Evolutionary conservation across 1,140 invertebrate genomes (phyloP), one percentile per base, ranked within the genome.

Genomic region (Ditylenchus dipsaci): DNA sequence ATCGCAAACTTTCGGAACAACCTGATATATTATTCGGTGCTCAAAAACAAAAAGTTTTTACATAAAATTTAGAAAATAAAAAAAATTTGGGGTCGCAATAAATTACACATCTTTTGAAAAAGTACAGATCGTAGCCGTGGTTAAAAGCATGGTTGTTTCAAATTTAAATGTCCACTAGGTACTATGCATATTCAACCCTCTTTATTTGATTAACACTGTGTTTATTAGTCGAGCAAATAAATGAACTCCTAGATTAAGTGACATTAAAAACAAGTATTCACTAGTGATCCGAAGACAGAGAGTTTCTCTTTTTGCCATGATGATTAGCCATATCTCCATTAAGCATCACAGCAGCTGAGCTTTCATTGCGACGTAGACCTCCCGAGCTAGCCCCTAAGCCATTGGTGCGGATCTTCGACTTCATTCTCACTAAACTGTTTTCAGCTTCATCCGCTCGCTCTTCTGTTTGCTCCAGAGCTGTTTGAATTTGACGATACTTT

Each of bases 401-500:
- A 19, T 73, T 73, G 15, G 63, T 68, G 23, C 75, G 77, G 43
- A 79, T 60, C 53, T 76, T 76, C 17, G 75, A 78, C 17, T 73
- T 61, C 30, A 78, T 60, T 21, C 76, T 72, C 15, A 78, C 30
- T 26, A 77, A 49, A 17, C 49, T 62, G 45, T 77, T 78, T 86
- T 97, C 95, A 78, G 94, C 92, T 63, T 76, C 75, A 86, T 97
- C 93, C 79, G 93, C 92, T 78, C 93, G 89, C 85, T 97, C 95
- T 85, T 97, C 95, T 67, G 94, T 92, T 86, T 97, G 93, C 85
- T 97, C 95, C 76, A 97, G 87, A 86, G 96, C 93, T 86, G 93
- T 92, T 86, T 97, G 93, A 73, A 93, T 93, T 86, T 97, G 97
- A 85, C 94, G 91, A 90, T 93, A 97, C 88, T 97, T 97, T 85